These are phyloP conservation scores for Lucilia sericata DNA, from an alignment of 1,140 invertebrate species.

Conservation along the genomic window DNA sequence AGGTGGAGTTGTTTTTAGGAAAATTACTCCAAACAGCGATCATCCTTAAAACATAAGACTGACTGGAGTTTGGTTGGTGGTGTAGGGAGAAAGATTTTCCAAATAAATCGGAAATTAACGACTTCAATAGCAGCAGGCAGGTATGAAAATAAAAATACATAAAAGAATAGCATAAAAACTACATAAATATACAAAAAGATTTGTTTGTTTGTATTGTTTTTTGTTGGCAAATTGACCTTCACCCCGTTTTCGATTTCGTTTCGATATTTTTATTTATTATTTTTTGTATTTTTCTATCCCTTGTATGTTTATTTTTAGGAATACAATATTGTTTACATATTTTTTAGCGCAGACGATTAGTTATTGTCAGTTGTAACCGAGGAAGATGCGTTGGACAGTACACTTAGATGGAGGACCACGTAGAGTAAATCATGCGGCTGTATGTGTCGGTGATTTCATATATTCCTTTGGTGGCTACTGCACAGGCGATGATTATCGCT, in stretches of 20 bases:
- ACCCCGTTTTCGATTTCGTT: constrained; percentile 6
- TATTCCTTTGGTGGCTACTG: constrained; percentile 94
- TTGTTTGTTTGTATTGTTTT: not conserved
- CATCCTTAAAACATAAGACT: not conserved
- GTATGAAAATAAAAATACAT: not conserved
- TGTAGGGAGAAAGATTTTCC: not conserved
- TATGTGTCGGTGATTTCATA: constrained; percentile 82
- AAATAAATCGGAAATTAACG: not conserved
- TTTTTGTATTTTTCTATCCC: constrained; percentile 2
- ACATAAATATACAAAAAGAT: not conserved
- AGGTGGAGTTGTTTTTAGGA: not conserved
- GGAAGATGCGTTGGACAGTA: constrained; percentile 82
- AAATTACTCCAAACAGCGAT: not conserved
- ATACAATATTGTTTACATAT: not conserved
- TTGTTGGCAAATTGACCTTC: constrained; percentile 23
- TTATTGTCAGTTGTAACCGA: constrained; percentile 36
- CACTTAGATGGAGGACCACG: constrained; percentile 81
- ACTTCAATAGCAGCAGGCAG: not conserved
- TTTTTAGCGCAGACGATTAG: not conserved
- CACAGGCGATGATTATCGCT: constrained; percentile 80
- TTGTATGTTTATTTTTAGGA: constrained; percentile 19
- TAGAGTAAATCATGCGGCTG: constrained; percentile 89
- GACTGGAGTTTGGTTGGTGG: not conserved
- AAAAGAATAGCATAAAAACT: not conserved
- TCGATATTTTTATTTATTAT: not conserved